phyloP scores from a whole-genome alignment of 2,797 vertebrate genomes.

The Emys orbicularis region DNA sequence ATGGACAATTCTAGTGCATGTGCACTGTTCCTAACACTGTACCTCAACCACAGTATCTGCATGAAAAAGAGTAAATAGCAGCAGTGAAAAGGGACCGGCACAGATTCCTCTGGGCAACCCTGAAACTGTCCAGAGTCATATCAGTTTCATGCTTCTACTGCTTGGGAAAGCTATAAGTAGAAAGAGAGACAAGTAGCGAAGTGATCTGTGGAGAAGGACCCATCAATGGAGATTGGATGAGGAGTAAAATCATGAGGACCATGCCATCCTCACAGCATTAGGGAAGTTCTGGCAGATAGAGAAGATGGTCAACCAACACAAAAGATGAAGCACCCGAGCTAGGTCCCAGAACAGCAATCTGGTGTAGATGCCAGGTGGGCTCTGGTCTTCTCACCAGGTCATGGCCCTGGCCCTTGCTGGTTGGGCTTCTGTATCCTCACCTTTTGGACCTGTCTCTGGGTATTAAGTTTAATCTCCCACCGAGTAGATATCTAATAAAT shows the following conservation, averaged over 20 bases:
- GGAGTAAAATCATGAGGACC: background rate
- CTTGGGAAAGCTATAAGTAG: background rate
- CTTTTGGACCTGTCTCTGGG: background rate
- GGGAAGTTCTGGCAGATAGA: background rate
- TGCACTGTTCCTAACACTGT: background rate
- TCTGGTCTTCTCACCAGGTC: background rate
- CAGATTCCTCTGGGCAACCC: background rate
- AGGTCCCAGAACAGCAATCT: background rate
- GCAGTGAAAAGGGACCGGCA: background rate
- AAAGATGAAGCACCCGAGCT: background rate
- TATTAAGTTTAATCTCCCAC: background rate
- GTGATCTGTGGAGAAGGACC: background rate
- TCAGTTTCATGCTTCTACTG: background rate
- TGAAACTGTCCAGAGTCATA: background rate
- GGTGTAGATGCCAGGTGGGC: background rate
- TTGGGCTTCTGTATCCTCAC: background rate
- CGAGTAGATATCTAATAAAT: background rate
- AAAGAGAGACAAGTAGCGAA: background rate
- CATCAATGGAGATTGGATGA: background rate
- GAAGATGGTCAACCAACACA: background rate
- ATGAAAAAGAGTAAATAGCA: background rate
- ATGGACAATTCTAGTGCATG: accelerated
- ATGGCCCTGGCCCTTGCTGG: background rate
- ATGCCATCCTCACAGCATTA: background rate
- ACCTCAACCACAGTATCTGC: background rate